These are phyloP conservation scores for Geococcyx californianus DNA, from an alignment of 2,113 vertebrate genomes.

Conservation along the genomic window DNA sequence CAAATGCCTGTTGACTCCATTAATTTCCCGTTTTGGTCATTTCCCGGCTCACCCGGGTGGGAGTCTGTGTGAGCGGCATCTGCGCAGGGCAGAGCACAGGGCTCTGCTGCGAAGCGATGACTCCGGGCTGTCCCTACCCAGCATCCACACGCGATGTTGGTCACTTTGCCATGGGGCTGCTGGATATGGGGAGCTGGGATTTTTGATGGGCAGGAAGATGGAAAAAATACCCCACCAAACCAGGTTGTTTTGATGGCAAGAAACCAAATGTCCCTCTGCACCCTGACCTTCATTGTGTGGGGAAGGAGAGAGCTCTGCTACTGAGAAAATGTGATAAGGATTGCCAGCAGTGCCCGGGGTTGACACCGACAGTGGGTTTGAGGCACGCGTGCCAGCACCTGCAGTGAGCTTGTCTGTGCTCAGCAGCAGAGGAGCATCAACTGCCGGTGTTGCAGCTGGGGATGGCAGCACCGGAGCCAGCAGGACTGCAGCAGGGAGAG, in stretches of 20 bases:
- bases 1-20: not conserved
- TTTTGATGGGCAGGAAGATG: conserved; percentile 17
- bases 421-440: not conserved
- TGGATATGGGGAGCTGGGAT: not conserved
- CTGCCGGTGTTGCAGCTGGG: not conserved
- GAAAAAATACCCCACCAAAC: not conserved
- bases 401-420: not conserved
- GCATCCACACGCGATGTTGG: accelerated
- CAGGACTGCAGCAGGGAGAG: not conserved
- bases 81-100: not conserved
- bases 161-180: not conserved
- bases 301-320: conserved; percentile 1
- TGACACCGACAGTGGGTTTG: not conserved
- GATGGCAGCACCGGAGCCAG: not conserved
- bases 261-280: conserved; percentile 1
- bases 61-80: not conserved
- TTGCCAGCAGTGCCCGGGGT: not conserved
- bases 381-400: not conserved
- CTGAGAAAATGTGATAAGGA: conserved; percentile 61
- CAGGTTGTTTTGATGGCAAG: conserved; percentile 30
- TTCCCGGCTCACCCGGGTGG: not conserved
- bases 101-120: not conserved
- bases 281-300: conserved; percentile 64
- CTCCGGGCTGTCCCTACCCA: not conserved
- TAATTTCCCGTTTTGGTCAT: not conserved